phyloP scores from a whole-genome alignment of 1,140 invertebrate species.

The Pseudomyrmex dendroicus region DNA sequence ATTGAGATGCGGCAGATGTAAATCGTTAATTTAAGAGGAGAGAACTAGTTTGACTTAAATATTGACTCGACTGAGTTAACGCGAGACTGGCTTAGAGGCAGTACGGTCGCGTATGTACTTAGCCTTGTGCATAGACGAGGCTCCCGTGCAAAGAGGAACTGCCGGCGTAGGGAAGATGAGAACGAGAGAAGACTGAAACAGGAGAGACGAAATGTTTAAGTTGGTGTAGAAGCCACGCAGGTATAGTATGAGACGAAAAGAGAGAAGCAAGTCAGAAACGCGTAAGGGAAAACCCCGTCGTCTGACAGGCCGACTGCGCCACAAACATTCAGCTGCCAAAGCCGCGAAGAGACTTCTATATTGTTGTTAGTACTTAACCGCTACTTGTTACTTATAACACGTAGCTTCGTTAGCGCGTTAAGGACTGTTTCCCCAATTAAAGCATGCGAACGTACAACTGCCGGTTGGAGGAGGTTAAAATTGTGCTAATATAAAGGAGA shows the following conservation, averaged over 20 bases:
- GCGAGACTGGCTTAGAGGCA: slow-evolving; percentile 46
- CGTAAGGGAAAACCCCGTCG: background rate
- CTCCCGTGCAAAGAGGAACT: slow-evolving; percentile 54
- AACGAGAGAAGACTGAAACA: background rate
- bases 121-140: slow-evolving; percentile 57
- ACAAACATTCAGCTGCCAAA: slow-evolving; percentile 44
- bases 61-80: slow-evolving; percentile 71
- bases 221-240: slow-evolving; percentile 6
- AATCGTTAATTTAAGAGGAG: slow-evolving; percentile 74
- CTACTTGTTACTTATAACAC: slow-evolving; percentile 66
- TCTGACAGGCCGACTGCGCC: slow-evolving; percentile 39
- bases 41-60: slow-evolving; percentile 70
- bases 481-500: slow-evolving; percentile 37
- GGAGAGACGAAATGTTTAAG: background rate
- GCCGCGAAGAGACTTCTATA: slow-evolving; percentile 50
- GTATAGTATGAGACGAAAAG: no score
- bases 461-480: slow-evolving; percentile 4
- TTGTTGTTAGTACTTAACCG: slow-evolving; percentile 66
- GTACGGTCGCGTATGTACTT: slow-evolving; percentile 69
- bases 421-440: slow-evolving; percentile 68
- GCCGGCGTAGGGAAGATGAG: background rate
- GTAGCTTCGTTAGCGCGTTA: slow-evolving; percentile 51
- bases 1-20: slow-evolving; percentile 67
- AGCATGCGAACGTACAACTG: slow-evolving; percentile 42
- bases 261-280: background rate